Conservation (phyloP, 2,888 invertebrate genomes). For the Drosophila nigritarsus region DNA sequence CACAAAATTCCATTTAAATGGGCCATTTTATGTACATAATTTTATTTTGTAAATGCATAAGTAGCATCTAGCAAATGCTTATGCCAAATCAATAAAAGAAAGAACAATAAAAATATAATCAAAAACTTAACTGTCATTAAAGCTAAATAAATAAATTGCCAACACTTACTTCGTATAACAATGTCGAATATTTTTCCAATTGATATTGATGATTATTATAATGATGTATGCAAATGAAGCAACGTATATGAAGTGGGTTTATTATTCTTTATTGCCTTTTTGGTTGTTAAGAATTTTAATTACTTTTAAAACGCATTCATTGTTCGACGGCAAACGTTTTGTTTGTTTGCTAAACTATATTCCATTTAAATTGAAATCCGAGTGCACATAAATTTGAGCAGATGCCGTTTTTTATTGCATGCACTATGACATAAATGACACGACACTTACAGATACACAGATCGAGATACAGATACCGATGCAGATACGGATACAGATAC, state of each 20-base stretch:
- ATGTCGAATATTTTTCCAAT: constrained; percentile 19
- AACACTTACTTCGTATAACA: constrained; percentile 42
- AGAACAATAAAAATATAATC: constrained; percentile 1
- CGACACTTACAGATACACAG: constrained; percentile 54
- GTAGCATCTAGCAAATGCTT: not conserved
- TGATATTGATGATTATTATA: constrained; percentile 33
- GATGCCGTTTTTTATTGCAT: constrained; percentile 36
- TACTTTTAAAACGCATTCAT: constrained; percentile 65
- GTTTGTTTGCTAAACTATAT: constrained; percentile 48
- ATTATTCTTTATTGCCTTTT: constrained; percentile 52
- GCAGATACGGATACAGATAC: constrained; percentile 27
- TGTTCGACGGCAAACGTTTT: constrained; percentile 68
- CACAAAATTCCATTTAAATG: not conserved
- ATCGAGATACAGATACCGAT: constrained; percentile 30
- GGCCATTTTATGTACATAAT: not conserved
- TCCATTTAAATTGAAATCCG: constrained; percentile 49
- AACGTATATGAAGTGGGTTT: constrained; percentile 44
- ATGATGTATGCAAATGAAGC: constrained; percentile 62
- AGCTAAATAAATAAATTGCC: not conserved
- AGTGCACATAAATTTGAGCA: constrained; percentile 57
- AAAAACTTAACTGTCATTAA: not conserved
- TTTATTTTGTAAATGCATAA: no score
- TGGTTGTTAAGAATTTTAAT: constrained; percentile 57
- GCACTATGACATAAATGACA: constrained; percentile 55
- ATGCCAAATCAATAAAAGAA: not conserved